Evolutionary conservation across 2,888 invertebrate species (phyloP), one percentile per base, ranked within the genome.

Genomic region (Lithophane semibrunnea): DNA sequence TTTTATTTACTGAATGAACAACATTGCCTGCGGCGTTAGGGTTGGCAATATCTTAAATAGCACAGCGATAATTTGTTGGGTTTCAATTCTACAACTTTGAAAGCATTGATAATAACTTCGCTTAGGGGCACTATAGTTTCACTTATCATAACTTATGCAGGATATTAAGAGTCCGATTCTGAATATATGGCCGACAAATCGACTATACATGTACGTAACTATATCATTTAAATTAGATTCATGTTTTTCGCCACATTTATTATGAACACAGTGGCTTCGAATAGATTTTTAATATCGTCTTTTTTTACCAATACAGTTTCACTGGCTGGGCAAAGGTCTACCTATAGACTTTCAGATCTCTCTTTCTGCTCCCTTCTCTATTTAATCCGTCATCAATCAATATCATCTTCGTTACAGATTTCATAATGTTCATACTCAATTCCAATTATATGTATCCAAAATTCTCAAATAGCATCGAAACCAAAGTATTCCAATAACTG

Each of bases 71-170:
- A 80, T 82, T 83, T 82, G 84, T 73, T 76, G 73, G 76, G 70
- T 80, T 84, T 80, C 66, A 73, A 76, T 83, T 72, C 72, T 76
- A 58, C 8, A 21, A 80, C 58, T 70, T 70, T 80, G 73, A 76
- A 80, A 73, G 83, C 80, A 37, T 76, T 73, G 69, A 80, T 84
- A 83, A 80, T 83, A 83, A 83, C 80, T 84, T 84, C 58, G 76
- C 83, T 84, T 70, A 76, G n/a, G 80, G 83, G 76, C 77, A 83
- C 60, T 56, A 64, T 83, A 80, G 84, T 80, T 76, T 84, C 54
- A 76, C 65, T 80, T 84, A 80, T 66, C 70, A 76, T 84, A 75
- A 80, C 66, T 84, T 84, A 80, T 84, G 60, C 52, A 58, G 72
- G 69, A 82, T 75, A 72, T 83, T 82, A 72, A 80, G 52, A 76